phyloP scores from a whole-genome alignment of 2,888 invertebrate genomes.

The Unio pictorum region DNA sequence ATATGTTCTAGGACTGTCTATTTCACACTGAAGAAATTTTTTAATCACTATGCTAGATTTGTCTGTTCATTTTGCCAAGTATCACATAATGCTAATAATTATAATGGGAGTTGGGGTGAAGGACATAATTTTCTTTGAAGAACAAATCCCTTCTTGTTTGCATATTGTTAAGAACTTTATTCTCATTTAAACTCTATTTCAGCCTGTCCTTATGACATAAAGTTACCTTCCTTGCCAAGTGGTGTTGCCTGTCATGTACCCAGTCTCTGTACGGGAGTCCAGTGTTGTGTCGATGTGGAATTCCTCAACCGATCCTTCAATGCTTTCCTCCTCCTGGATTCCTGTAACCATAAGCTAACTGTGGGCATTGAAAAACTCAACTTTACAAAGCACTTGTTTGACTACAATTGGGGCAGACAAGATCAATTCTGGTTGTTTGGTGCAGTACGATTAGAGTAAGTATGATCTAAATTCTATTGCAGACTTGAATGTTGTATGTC shows the following conservation, averaged over 20 bases:
- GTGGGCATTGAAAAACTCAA: constrained; percentile 24
- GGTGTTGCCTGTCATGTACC: constrained; percentile 14
- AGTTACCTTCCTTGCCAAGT: constrained; percentile 5
- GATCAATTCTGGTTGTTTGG: constrained; percentile 3
- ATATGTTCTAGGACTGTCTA: too few species aligned
- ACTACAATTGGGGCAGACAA: constrained; percentile 10
- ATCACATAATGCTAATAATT: too few species aligned
- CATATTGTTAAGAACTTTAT: neutral
- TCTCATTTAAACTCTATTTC: neutral
- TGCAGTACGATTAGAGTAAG: constrained; percentile 6
- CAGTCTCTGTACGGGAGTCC: neutral
- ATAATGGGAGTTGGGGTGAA: too few species aligned
- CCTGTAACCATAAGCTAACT: constrained; percentile 21
- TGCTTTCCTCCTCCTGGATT: constrained; percentile 18
- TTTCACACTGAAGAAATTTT: too few species aligned
- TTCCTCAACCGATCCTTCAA: constrained; percentile 11
- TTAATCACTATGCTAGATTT: too few species aligned
- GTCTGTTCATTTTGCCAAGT: too few species aligned
- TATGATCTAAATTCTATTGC: neutral
- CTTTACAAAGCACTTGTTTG: constrained; percentile 3
- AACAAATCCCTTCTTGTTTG: too few species aligned
- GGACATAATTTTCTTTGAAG: too few species aligned
- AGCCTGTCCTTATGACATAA: constrained; percentile 17
- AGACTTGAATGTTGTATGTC: too few species aligned
- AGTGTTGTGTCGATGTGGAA: too few species aligned